A percentile compares a stretch with the other conserved stretches of the same genome.
Evolutionary conservation across 2,888 invertebrate genomes (phyloP).

Genomic region (Fissipunctia ypsillon): DNA sequence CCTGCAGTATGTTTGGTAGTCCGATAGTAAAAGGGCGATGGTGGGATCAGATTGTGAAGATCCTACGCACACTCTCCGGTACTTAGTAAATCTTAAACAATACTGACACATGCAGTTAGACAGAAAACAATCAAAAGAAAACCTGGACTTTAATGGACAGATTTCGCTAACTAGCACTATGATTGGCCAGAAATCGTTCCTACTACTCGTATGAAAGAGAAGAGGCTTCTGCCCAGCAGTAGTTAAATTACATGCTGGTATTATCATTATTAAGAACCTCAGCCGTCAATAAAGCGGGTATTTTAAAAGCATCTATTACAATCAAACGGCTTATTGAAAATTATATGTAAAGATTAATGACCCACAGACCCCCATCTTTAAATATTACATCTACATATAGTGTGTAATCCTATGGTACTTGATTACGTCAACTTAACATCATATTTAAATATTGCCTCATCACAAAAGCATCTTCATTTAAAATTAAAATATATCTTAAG

Average conservation of each 20-base stretch:
- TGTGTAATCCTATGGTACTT: conserved; percentile 16
- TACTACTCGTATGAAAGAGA: background rate
- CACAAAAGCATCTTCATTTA: conserved; percentile 64
- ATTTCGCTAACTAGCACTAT: too few species aligned
- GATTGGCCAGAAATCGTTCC: background rate
- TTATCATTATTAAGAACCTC: background rate
- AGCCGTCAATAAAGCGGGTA: background rate
- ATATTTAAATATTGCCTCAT: conserved; percentile 62
- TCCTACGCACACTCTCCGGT: too few species aligned
- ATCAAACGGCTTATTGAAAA: conserved; percentile 21
- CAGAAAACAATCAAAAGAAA: background rate
- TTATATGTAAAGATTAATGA: conserved; percentile 7
- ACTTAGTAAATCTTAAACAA: background rate
- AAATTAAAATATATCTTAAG: conserved; percentile 58
- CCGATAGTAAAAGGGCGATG: too few species aligned
- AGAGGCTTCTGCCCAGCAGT: background rate
- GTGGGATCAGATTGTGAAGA: too few species aligned
- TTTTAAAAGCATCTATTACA: conserved; percentile 3
- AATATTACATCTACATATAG: background rate
- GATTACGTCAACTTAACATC: conserved; percentile 49
- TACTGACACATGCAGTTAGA: background rate
- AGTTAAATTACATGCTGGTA: background rate
- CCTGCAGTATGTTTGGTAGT: too few species aligned
- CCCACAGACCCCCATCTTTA: conserved; percentile 22
- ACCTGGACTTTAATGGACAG: background rate